A percentile compares a stretch with the other conserved stretches of the same genome.
Evolutionary conservation across 2,888 invertebrate species (phyloP).

Genomic region (Acrobasis suavella): DNA sequence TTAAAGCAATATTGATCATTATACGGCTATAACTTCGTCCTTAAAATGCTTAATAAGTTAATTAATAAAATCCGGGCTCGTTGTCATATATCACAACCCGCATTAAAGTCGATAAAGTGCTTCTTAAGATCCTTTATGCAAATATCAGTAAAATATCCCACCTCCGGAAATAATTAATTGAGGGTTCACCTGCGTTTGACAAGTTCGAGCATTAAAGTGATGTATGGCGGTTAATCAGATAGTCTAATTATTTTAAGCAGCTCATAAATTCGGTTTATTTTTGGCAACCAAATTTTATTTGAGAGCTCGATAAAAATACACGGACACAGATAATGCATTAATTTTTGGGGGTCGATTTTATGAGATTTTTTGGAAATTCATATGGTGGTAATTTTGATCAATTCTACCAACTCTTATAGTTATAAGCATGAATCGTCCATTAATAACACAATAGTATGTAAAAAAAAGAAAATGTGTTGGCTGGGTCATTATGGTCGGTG

Average conservation of each 20-base stretch:
- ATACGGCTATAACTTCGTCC: conserved; percentile 23
- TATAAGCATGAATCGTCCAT: too few species aligned
- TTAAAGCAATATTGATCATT: not conserved
- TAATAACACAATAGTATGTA: too few species aligned
- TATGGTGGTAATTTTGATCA: too few species aligned
- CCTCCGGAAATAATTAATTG: conserved; percentile 66
- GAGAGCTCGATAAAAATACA: not conserved
- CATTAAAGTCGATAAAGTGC: conserved; percentile 61
- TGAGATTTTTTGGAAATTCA: not conserved
- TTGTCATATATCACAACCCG: conserved; percentile 57
- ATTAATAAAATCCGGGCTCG: conserved; percentile 58
- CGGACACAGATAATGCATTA: not conserved
- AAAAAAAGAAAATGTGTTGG: too few species aligned
- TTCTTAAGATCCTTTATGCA: conserved; percentile 76
- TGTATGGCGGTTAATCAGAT: conserved; percentile 65
- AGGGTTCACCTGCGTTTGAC: conserved; percentile 62
- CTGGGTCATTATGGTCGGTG: too few species aligned
- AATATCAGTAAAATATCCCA: conserved; percentile 64
- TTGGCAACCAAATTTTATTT: not conserved
- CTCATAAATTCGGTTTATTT: conserved; percentile 46
- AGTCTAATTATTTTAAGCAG: conserved; percentile 71
- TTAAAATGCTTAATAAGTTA: conserved; percentile 56
- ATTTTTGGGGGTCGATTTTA: not conserved
- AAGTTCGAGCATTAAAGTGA: conserved; percentile 61
- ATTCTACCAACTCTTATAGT: too few species aligned